Evolutionary conservation across 2,888 invertebrate species (phyloP), one percentile per base, ranked within the genome.

Genomic region (Thera obeliscata): DNA sequence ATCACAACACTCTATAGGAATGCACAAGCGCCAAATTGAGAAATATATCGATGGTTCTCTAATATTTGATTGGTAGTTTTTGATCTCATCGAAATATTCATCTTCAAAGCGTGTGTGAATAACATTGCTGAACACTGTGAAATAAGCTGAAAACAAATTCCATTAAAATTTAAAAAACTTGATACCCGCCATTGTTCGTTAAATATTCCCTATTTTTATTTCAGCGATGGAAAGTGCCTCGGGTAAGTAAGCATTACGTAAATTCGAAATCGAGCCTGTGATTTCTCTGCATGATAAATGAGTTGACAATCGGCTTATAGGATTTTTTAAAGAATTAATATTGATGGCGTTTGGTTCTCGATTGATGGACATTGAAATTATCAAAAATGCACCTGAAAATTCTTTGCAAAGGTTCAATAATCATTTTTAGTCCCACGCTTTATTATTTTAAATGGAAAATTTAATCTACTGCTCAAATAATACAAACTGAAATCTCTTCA

Each of bases 201-300:
- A 56, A 63, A 54, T 52, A 63, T 56, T 56, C 56, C 9, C 35
- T 55, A 65, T 56, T 65, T 64, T 64, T 56, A 64, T 56, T 67
- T 38, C 48, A 49, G 38, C 38, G 60, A 35, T 52, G 58, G 11
- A 60, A 56, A 76, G 72, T 75, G 78, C 78, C 76, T 72, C 56
- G 74, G 78, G 72, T 69, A 71, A 78, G 78, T 75, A 80, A 78
- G 81, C 76, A 76, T 78, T 80, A 77, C 75, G 80, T 70, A 76
- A 78, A 80, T 80, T 75, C 71, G 71, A 69, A 76, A 76, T 74
- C 50, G 65, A 69, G 55, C 64, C 64, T 65, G 65, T 60, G 71
- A 74, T 75, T 74, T 66, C 64, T 70, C 62, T 70, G 67, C 66
- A 74, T 73, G 67, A 69, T 71, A 64, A 69, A 74, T 73, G 73